Percentiles rank a stretch among this genome's conserved stretches.
Conservation (phyloP, 2,888 invertebrate species). For the Leptinotarsa rubiginosa region DNA sequence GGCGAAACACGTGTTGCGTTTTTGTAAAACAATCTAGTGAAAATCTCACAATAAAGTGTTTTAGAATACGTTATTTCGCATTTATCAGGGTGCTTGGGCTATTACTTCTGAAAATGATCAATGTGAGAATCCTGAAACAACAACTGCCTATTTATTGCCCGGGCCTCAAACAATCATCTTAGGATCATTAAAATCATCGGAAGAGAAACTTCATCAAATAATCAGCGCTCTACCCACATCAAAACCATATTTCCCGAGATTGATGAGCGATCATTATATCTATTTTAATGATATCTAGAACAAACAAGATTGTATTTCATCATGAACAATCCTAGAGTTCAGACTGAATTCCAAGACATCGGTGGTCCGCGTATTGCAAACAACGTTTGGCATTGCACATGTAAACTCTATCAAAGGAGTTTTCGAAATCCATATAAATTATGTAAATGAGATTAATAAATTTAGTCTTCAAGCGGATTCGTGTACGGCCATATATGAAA, state of each 20-base stretch:
- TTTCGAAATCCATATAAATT: constrained; percentile 37
- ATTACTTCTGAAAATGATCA: no score
- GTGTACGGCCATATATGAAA: constrained; percentile 40
- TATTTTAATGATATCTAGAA: constrained; percentile 4
- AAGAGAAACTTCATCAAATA: no score
- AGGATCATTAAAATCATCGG: no score
- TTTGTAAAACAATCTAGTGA: no score
- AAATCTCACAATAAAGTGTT: no score
- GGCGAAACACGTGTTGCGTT: no score
- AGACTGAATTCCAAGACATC: constrained; percentile 9
- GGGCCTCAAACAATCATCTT: no score
- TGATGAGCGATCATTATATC: not conserved
- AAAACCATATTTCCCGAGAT: not conserved
- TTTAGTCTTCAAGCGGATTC: constrained; percentile 37
- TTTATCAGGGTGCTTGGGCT: no score
- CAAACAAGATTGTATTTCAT: constrained; percentile 1
- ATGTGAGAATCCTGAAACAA: no score
- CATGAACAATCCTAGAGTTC: not conserved
- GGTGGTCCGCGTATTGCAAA: constrained; percentile 23
- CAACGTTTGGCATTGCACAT: constrained; percentile 25
- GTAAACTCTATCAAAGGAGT: constrained; percentile 34
- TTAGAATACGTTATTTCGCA: no score
- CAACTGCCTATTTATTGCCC: no score
- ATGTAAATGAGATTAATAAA: constrained; percentile 42
- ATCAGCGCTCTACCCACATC: not conserved